These are phyloP conservation scores for Suricata suricatta DNA, from an alignment of 2,113 vertebrate species.

Conservation along the genomic window DNA sequence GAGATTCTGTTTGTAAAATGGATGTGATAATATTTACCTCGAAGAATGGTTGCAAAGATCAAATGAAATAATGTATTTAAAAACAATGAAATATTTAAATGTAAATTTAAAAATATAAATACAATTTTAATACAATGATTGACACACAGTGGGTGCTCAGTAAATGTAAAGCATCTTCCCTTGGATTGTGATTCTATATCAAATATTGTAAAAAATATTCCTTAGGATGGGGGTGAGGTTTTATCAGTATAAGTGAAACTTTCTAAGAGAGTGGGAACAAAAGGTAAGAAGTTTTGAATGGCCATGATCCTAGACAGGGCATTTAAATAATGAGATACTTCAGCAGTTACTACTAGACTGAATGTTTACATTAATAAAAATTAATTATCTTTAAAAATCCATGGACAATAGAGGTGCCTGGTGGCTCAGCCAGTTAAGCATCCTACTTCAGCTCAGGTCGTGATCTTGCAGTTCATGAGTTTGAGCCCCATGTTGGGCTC, in stretches of 20 bases:
- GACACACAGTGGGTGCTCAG: background rate
- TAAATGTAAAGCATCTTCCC: background rate
- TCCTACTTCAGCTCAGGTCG: no score
- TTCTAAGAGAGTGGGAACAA: background rate
- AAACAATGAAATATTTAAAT: background rate
- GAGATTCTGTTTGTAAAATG: background rate
- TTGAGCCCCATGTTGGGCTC: no score
- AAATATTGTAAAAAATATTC: background rate
- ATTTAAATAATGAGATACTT: background rate
- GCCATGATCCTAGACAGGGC: background rate
- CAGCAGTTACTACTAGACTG: background rate
- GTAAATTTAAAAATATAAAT: background rate
- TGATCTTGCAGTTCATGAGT: no score
- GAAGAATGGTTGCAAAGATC: background rate
- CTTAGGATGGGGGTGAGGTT: background rate
- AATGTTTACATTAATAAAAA: background rate
- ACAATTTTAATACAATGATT: background rate
- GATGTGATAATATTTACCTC: background rate
- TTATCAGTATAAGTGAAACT: background rate
- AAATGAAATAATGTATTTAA: background rate
- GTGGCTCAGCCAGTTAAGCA: no score
- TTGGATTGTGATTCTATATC: background rate
- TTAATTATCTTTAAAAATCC: background rate
- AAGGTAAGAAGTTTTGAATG: background rate
- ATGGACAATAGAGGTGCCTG: no score